Percentiles rank a stretch among this genome's conserved stretches.
These are phyloP conservation scores for Lagodon rhomboides DNA, from an alignment of 2,797 vertebrate species.

Conservation along the genomic window DNA sequence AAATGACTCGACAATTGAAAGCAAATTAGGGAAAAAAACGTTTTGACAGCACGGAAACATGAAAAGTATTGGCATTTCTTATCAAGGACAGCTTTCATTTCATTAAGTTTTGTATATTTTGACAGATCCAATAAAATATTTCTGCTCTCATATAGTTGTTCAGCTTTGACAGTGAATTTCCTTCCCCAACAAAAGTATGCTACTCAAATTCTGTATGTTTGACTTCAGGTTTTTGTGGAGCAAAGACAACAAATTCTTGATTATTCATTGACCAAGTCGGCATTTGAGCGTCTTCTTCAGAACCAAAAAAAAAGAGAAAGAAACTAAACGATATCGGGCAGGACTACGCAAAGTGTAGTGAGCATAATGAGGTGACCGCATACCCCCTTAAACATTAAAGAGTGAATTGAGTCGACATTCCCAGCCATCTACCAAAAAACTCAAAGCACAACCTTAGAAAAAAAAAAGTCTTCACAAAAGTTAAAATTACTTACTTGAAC, in stretches of 20 bases:
- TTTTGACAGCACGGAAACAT: constrained; percentile 41
- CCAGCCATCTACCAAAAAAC: constrained; percentile 72
- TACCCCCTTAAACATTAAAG: constrained; percentile 67
- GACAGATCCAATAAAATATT: constrained; percentile 33
- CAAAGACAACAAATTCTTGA: not conserved
- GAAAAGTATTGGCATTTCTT: constrained; percentile 35
- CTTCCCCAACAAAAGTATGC: constrained; percentile 16
- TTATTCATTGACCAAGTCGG: constrained; percentile 10
- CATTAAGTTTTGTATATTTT: constrained; percentile 39
- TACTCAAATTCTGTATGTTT: constrained; percentile 16
- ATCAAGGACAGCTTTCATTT: constrained; percentile 43
- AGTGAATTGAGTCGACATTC: constrained; percentile 69
- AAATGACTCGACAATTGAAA: constrained; percentile 52
- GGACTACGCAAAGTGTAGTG: constrained; percentile 39
- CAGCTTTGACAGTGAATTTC: constrained; percentile 27
- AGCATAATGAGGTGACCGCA: constrained; percentile 59
- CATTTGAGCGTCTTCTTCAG: constrained; percentile 36
- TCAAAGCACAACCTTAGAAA: constrained; percentile 80
- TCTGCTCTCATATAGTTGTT: constrained; percentile 22
- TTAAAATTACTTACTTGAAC: constrained; percentile 85
- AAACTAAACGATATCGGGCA: constrained; percentile 23
- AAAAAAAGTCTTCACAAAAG: constrained; percentile 80
- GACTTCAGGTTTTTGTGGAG: constrained; percentile 14
- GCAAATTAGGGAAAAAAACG: constrained; percentile 32
- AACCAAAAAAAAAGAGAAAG: not conserved